Conservation (phyloP, 30 jellyfish, hydroid and myxozoan species). For the Haliclystus octoradiatus region DNA sequence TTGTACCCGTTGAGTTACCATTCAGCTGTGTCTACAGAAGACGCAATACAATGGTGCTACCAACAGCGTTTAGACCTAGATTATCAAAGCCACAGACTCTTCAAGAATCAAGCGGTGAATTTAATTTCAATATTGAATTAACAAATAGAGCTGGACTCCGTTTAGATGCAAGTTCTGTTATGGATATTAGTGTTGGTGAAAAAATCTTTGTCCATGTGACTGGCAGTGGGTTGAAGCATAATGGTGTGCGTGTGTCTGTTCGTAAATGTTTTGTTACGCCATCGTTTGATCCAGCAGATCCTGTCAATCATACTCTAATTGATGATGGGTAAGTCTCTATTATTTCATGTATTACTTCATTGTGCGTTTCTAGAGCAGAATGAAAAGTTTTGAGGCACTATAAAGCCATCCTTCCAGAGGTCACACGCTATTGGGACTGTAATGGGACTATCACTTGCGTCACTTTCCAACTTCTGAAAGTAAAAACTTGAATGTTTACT, state of each 20-base stretch:
- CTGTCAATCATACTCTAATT: slow-evolving; percentile 7
- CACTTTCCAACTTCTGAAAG: too few species aligned
- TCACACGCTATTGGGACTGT: too few species aligned
- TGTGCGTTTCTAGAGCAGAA: too few species aligned
- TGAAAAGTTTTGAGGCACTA: too few species aligned
- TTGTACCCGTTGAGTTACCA: slow-evolving; percentile 21
- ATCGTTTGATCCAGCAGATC: slow-evolving; percentile 9
- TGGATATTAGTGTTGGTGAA: slow-evolving; percentile 25
- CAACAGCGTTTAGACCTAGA: slow-evolving; percentile 4
- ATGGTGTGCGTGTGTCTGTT: slow-evolving; percentile 12
- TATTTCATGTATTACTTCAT: too few species aligned
- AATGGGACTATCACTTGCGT: too few species aligned
- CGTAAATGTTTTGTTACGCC: slow-evolving; percentile 45
- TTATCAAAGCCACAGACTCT: neutral
- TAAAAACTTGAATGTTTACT: too few species aligned
- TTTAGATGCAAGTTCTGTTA: slow-evolving; percentile 1
- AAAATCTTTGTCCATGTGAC: slow-evolving; percentile 22
- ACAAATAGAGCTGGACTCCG: slow-evolving; percentile 12
- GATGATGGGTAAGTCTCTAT: slow-evolving; percentile 24
- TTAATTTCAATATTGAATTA: slow-evolving; percentile 14
- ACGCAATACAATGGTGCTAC: neutral
- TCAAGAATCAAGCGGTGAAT: slow-evolving; percentile 15
- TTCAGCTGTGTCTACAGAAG: slow-evolving; percentile 10
- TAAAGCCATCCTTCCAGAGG: too few species aligned
- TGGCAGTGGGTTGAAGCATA: slow-evolving; percentile 13